A percentile compares a stretch with the other conserved stretches of the same genome.
Conservation (phyloP, 2,888 invertebrate genomes). For the Himalopsyche kuldschensis region DNA sequence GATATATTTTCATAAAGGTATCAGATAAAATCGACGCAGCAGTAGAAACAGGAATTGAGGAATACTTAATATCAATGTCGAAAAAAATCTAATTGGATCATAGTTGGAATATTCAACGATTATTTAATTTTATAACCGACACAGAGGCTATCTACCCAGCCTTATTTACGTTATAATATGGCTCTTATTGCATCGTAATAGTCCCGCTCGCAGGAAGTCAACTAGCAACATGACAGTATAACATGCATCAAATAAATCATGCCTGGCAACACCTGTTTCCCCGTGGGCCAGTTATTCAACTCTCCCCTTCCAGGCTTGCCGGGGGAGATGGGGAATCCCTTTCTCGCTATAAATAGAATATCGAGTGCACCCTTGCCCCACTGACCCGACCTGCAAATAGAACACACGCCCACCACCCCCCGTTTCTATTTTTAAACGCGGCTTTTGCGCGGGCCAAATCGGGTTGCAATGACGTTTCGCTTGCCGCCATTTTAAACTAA, state of each 20-base stretch:
- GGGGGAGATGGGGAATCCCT: background rate
- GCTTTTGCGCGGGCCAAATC: background rate
- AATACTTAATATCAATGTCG: no score
- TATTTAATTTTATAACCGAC: no score
- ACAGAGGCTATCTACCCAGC: no score
- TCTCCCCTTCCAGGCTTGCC: background rate
- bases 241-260: background rate
- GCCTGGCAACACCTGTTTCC: background rate
- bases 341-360: constrained; percentile 23
- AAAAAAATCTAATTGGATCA: no score
- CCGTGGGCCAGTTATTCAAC: background rate
- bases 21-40: no score
- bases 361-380: constrained; percentile 36
- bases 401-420: constrained; percentile 10
- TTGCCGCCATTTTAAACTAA: background rate
- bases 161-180: no score
- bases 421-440: constrained; percentile 13
- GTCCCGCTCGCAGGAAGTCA: no score
- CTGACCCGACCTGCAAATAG: constrained; percentile 19
- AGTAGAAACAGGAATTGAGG: no score
- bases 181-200: no score
- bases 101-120: no score
- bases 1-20: no score
- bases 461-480: background rate
- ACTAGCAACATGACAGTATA: background rate